Evolutionary conservation across 1,140 invertebrate species (phyloP).

Genomic region (Lethrus apterus): DNA sequence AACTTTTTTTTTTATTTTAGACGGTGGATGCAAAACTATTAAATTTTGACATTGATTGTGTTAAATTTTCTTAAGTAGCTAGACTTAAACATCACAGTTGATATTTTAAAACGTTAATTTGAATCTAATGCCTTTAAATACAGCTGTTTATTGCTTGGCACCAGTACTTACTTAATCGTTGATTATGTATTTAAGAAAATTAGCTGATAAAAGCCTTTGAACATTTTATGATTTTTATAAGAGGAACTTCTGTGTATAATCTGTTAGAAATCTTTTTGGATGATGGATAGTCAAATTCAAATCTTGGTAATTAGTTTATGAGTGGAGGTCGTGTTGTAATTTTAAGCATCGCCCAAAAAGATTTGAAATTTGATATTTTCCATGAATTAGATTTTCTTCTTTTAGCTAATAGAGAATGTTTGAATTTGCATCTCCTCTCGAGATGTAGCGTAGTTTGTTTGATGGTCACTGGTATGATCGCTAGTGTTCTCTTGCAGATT

Average conservation of each 20-base stretch:
- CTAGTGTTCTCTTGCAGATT: constrained; percentile 59
- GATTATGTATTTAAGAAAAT: too few species aligned
- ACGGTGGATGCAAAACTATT: background rate
- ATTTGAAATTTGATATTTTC: background rate
- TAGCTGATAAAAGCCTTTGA: too few species aligned
- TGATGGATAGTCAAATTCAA: too few species aligned
- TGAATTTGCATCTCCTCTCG: background rate
- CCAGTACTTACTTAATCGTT: too few species aligned
- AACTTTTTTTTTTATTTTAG: constrained; percentile 18
- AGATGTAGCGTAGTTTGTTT: too few species aligned
- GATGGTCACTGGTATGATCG: constrained; percentile 34
- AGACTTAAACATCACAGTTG: background rate
- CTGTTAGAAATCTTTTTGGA: too few species aligned
- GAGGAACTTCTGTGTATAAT: too few species aligned
- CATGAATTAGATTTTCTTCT: background rate
- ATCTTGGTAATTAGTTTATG: background rate
- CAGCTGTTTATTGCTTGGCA: too few species aligned
- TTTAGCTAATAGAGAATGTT: constrained; percentile 3
- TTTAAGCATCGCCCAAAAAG: background rate
- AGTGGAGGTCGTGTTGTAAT: background rate
- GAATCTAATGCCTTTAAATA: too few species aligned
- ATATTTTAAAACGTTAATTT: background rate
- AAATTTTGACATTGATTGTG: background rate
- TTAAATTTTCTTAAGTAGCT: background rate
- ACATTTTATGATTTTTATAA: too few species aligned